Percentiles rank a stretch among this genome's conserved stretches.
Evolutionary conservation across 2,113 vertebrate genomes (phyloP).

Genomic region (Channa maculata): DNA sequence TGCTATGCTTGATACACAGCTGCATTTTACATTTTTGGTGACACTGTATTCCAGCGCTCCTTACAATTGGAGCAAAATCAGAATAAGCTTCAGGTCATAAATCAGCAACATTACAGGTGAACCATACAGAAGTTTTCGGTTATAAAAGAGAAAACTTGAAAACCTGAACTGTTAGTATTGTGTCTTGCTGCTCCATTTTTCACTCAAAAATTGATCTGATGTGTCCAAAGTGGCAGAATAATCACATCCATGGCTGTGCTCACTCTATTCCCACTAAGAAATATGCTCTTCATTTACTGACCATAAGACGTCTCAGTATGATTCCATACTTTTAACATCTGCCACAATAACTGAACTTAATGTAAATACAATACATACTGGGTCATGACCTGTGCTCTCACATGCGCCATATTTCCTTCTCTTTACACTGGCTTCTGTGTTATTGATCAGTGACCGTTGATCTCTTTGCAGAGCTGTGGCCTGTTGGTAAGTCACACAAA

Average conservation of each 20-base stretch:
- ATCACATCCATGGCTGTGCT: background rate
- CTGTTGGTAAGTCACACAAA: constrained; percentile 40
- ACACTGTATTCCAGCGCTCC: constrained; percentile 8
- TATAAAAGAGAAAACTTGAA: background rate
- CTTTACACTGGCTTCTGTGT: constrained; percentile 8
- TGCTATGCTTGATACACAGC: constrained; percentile 1
- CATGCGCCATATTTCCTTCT: background rate
- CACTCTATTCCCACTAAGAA: background rate
- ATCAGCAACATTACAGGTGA: constrained; percentile 4
- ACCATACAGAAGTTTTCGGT: background rate
- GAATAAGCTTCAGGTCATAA: constrained; percentile 1
- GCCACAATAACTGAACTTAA: background rate
- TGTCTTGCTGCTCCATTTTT: background rate
- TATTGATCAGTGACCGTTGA: constrained; percentile 53
- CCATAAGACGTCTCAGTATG: background rate
- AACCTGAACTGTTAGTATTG: no score
- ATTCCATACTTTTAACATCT: constrained; percentile 3
- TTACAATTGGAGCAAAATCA: constrained; percentile 8
- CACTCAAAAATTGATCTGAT: background rate
- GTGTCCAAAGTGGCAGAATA: background rate
- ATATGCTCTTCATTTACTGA: background rate
- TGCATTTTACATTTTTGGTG: constrained; percentile 49
- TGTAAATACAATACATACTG: background rate
- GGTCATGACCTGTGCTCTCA: background rate
- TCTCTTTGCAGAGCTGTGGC: constrained; percentile 18